Evolutionary conservation across 1,140 invertebrate genomes (phyloP).

Genomic region (Drosophila aff.): DNA sequence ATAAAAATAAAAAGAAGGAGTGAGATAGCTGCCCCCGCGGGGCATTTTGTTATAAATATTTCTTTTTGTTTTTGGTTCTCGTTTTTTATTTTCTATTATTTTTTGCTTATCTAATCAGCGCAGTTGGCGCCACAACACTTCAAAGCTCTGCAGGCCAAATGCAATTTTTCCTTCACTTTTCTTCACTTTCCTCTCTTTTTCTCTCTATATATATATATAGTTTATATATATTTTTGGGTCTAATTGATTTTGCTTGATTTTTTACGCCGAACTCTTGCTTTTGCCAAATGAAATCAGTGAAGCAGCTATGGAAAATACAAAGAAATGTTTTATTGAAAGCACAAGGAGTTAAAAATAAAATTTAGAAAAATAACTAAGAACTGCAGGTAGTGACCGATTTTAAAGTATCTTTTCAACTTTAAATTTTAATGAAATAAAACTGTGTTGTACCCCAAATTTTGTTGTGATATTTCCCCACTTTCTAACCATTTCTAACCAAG

Average conservation of each 20-base stretch:
- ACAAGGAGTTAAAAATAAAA: neutral
- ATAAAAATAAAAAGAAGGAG: neutral
- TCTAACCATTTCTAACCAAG: no score
- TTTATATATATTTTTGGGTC: neutral
- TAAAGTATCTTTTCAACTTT: neutral
- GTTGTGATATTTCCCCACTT: neutral
- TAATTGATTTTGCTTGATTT: conserved; percentile 29
- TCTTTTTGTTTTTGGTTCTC: conserved; percentile 2
- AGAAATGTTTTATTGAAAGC: conserved; percentile 20
- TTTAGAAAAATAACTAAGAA: neutral
- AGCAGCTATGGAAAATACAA: conserved; percentile 32
- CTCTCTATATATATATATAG: neutral
- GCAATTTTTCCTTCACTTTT: conserved; percentile 34
- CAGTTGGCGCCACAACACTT: conserved; percentile 66
- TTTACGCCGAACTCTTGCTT: conserved; percentile 1
- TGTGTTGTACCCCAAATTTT: no score
- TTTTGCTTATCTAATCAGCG: conserved; percentile 76
- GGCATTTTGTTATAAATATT: conserved; percentile 31
- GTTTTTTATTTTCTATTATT: conserved; percentile 8
- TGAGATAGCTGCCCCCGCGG: conserved; percentile 20
- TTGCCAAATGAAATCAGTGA: conserved; percentile 59
- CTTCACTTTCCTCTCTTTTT: neutral
- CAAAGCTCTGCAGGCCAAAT: conserved; percentile 59
- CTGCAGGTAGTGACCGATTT: neutral
- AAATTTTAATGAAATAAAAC: no score